Conservation (phyloP, 2,113 vertebrate genomes). For the Nesospiza acunhae region DNA sequence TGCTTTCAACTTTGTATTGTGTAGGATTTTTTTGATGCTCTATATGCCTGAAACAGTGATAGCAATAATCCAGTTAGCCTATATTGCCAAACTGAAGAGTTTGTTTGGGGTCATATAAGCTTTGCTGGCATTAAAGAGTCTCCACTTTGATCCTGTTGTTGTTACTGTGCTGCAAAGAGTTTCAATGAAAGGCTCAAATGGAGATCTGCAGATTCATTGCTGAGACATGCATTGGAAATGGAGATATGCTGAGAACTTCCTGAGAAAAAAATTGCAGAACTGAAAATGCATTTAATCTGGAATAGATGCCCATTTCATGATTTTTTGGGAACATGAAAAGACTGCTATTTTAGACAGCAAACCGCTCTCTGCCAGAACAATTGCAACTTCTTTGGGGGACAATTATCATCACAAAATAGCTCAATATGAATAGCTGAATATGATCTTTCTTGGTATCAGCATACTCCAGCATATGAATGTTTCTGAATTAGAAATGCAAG, state of each 20-base stretch:
- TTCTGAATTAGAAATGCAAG: neutral
- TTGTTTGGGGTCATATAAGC: conserved; percentile 44
- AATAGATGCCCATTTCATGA: neutral
- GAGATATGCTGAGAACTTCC: conserved; percentile 27
- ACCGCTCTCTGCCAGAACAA: neutral
- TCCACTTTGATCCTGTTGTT: conserved; percentile 50
- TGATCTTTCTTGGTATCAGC: neutral
- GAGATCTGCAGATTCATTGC: conserved; percentile 31
- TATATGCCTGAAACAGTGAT: conserved; percentile 40
- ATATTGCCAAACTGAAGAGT: neutral
- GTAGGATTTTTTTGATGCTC: conserved; percentile 38
- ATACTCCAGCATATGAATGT: neutral
- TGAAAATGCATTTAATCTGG: neutral
- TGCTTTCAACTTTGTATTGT: conserved; percentile 11
- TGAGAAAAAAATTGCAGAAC: neutral
- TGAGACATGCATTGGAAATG: neutral
- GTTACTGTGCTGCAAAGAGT: conserved; percentile 58
- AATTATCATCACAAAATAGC: neutral
- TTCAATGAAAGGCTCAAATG: conserved; percentile 34
- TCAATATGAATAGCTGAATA: neutral
- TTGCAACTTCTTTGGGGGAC: neutral
- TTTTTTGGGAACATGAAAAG: neutral
- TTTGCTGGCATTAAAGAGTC: conserved; percentile 32
- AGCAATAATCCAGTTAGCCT: neutral
- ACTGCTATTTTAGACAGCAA: neutral